phyloP scores from a whole-genome alignment of 1,140 invertebrate species.

The Oreohelix idahoensis region DNA sequence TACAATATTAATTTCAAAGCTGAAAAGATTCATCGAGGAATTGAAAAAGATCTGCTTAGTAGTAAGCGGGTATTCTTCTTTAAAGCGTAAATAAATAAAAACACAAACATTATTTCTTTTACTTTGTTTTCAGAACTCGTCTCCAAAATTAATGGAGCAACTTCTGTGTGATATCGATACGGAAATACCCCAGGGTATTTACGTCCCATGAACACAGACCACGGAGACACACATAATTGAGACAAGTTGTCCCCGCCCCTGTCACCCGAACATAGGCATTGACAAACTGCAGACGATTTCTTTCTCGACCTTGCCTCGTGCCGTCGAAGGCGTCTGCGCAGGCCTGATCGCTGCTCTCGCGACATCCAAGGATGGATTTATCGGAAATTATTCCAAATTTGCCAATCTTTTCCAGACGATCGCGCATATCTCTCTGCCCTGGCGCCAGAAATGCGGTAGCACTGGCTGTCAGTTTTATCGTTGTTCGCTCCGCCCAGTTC shows the following conservation, averaged over 20 bases:
- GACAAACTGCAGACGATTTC: constrained; percentile 36
- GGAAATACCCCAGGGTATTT: neutral
- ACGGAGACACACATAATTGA: neutral
- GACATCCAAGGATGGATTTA: constrained; percentile 30
- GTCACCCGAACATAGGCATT: constrained; percentile 18
- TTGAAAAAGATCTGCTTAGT: too few species aligned
- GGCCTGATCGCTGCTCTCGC: neutral
- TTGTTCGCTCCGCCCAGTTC: constrained; percentile 17
- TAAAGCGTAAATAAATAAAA: too few species aligned
- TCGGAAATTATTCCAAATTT: constrained; percentile 30
- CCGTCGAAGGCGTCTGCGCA: neutral
- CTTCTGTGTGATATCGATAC: neutral
- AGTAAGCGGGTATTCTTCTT: too few species aligned
- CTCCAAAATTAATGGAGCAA: neutral
- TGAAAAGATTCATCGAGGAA: too few species aligned
- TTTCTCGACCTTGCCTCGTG: constrained; percentile 12
- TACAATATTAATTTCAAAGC: too few species aligned
- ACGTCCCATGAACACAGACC: neutral
- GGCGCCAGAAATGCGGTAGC: neutral
- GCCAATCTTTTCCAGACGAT: constrained; percentile 10
- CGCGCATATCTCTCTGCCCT: neutral
- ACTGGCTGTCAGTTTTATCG: constrained; percentile 21
- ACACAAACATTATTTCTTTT: neutral
- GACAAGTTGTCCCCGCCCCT: constrained; percentile 29
- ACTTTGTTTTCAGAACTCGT: neutral